A percentile compares a stretch with the other conserved stretches of the same genome.
phyloP scores from a whole-genome alignment of 2,888 invertebrate genomes.

The Archaeoteleia sp. region DNA sequence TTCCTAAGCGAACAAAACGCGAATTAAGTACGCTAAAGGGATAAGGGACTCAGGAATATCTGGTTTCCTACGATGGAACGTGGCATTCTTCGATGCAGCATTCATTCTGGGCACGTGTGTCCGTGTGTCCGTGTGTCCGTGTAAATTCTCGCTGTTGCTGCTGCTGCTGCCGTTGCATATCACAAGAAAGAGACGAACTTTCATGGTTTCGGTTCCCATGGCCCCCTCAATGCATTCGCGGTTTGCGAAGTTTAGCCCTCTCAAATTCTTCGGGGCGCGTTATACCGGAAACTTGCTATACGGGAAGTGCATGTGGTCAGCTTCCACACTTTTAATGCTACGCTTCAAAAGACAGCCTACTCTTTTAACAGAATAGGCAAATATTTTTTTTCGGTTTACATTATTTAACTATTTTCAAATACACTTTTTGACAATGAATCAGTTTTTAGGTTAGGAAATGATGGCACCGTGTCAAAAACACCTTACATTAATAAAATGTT shows the following conservation, averaged over 20 bases:
- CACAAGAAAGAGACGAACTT: conserved; percentile 42
- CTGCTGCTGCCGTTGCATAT: conserved; percentile 30
- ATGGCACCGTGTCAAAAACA: too few relatives aligned
- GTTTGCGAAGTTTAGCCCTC: conserved; percentile 27
- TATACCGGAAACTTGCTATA: conserved; percentile 41
- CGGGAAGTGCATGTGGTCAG: conserved; percentile 44
- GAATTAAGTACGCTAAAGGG: conserved; percentile 51
- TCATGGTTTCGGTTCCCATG: conserved; percentile 52
- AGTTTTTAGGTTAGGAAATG: too few relatives aligned
- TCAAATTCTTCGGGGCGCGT: conserved; percentile 25
- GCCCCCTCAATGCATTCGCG: conserved; percentile 16
- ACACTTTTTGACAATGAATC: too few relatives aligned
- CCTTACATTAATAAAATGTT: too few relatives aligned
- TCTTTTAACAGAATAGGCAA: too few relatives aligned
- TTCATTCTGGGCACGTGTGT: conserved; percentile 38
- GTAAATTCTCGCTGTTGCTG: conserved; percentile 37
- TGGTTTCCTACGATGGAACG: conserved; percentile 65
- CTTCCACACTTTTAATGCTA: too few relatives aligned
- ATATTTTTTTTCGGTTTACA: too few relatives aligned
- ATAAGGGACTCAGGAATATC: conserved; percentile 64
- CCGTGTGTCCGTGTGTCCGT: conserved; percentile 3
- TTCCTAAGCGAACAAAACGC: conserved; percentile 51
- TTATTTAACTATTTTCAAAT: too few relatives aligned
- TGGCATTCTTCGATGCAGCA: conserved; percentile 60
- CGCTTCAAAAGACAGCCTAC: too few relatives aligned